phyloP scores from a whole-genome alignment of 2,888 invertebrate species.

The Branchinecta sandiegonensis region DNA sequence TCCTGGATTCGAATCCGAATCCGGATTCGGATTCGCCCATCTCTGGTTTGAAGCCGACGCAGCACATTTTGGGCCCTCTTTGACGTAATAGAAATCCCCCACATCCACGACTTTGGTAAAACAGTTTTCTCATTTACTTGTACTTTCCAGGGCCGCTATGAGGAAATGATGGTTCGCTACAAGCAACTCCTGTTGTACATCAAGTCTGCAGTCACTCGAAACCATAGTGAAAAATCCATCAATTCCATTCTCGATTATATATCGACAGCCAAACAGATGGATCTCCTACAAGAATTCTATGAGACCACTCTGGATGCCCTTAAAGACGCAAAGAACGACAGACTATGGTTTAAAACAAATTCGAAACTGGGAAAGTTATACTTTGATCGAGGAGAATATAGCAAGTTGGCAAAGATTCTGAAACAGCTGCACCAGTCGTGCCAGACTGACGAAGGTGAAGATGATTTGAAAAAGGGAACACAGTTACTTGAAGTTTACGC shows the following conservation, averaged over 20 bases:
- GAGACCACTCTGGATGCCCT: conserved; percentile 87
- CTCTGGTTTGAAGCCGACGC: no score
- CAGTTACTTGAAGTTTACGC: conserved; percentile 97
- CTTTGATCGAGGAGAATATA: conserved; percentile 88
- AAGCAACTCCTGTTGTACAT: conserved; percentile 94
- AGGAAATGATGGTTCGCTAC: conserved; percentile 89
- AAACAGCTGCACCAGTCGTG: conserved; percentile 95
- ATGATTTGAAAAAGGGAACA: conserved; percentile 93
- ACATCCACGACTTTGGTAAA: no score
- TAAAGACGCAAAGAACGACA: conserved; percentile 96
- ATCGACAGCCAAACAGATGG: conserved; percentile 98
- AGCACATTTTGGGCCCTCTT: no score
- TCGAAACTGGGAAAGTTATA: conserved; percentile 96
- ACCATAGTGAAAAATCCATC: conserved; percentile 98
- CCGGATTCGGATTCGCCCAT: no score
- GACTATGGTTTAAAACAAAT: conserved; percentile 99
- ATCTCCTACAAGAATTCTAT: conserved; percentile 92
- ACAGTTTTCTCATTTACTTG: no score
- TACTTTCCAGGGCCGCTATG: conserved; percentile 60
- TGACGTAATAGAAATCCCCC: no score
- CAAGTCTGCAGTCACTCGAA: conserved; percentile 96
- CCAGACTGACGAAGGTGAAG: conserved; percentile 91
- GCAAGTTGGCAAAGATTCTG: conserved; percentile 84
- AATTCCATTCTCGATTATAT: conserved; percentile 99
- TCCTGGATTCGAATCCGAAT: no score